Evolutionary conservation across 2,113 vertebrate species (phyloP).

Genomic region (Chloropsis cyanopogon): DNA sequence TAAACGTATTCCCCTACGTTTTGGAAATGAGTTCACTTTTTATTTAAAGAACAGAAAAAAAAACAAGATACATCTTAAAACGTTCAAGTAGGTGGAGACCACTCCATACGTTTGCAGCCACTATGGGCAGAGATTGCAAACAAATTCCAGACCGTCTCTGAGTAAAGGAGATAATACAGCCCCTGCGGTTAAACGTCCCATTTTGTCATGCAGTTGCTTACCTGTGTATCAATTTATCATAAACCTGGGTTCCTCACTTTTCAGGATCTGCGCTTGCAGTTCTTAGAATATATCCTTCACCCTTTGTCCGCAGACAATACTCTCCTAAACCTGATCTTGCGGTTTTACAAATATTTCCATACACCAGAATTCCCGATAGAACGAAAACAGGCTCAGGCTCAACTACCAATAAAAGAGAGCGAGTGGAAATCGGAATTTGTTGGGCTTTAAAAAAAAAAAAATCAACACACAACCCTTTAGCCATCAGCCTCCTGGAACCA

Average conservation of each 20-base stretch:
- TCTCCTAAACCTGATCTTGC: conserved; percentile 99
- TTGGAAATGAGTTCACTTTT: conserved; percentile 66
- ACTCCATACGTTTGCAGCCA: conserved; percentile 76
- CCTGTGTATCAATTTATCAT: conserved; percentile 98
- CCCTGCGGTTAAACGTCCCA: conserved; percentile 87
- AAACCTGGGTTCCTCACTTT: conserved; percentile 84
- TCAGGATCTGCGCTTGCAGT: conserved; percentile 84
- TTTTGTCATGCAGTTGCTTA: conserved; percentile 96
- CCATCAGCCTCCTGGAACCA: conserved; percentile 76
- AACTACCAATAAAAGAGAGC: conserved; percentile 97
- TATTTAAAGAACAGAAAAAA: conserved; percentile 61
- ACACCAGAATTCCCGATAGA: conserved; percentile 99
- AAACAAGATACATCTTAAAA: conserved; percentile 44
- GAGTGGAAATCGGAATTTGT: conserved; percentile 76
- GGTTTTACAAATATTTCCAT: conserved; percentile 95
- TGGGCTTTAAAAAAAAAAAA: conserved; percentile 59
- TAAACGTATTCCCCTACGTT: conserved; percentile 69
- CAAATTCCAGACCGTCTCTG: conserved; percentile 84
- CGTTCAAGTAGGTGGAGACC: conserved; percentile 56
- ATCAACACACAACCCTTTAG: conserved; percentile 68
- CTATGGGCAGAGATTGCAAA: conserved; percentile 81
- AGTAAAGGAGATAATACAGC: conserved; percentile 79
- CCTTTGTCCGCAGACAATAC: conserved; percentile 96
- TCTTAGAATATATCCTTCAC: conserved; percentile 92
- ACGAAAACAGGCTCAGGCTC: conserved; percentile 89